Base-by-base conservation (phyloP, 2,113 vertebrate species). In the Choloepus hoffmanni region DNA sequence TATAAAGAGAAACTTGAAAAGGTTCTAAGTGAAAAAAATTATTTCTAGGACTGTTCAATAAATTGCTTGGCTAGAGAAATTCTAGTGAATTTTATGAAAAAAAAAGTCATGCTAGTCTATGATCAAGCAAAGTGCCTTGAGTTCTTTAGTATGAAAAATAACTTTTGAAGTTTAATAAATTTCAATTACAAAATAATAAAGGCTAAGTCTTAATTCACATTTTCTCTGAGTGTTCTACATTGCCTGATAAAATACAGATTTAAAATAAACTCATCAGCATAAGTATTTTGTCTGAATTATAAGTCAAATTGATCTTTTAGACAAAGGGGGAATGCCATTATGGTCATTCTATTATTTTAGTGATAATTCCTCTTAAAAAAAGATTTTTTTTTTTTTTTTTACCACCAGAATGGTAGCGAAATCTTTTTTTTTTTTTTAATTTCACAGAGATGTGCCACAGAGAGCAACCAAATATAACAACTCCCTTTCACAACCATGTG, bases 391-490 rank as follows among this genome's bases (percentile, higher is more conserved):
- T 40, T 89, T 92, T 73, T 76, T 83, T 62, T 15, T 63, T 48
- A 53, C 83, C 60, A 87, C 60, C 92, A 97, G 84, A 19, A 94
- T 70, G 45, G 78, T 60, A 86, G 78, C 70, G 89, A 87, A 28
- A 70, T 62, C 79, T 73, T 86, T 79, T 58, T 77, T 28, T 85
- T 60, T 92, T 55, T 85, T 50, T 40, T 0, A 79, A 83, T 95
- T 93, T 96, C 74, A 62, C 91, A 97, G 90, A 95, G 92, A 96
- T 90, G 89, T 95, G 96, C 92, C 96, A 95, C 92, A 93, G 84
- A 96, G 90, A 96, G 85, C 94, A 96, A 96, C 96, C 97, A 97
- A 98, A 97, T 98, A 97, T 97, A 97, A 98, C 96, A 97, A 83
- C 95, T 98, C 92, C 85, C 85, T 97, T 96, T 98, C 96, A 95